Evolutionary conservation across 2,797 vertebrate genomes (phyloP).

Genomic region (Huso huso): DNA sequence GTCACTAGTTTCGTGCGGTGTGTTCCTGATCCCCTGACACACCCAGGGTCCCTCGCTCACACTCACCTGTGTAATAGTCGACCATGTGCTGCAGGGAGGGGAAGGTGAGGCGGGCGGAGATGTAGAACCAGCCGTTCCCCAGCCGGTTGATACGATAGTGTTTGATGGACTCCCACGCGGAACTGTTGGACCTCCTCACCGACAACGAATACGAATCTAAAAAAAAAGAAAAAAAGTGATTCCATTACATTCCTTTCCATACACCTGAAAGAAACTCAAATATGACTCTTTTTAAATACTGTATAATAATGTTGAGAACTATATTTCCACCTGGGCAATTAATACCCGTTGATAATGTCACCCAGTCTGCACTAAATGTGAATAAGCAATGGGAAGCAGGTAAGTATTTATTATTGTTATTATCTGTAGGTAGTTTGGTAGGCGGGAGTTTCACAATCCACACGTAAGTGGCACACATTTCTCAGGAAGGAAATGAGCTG

Average conservation of each 20-base stretch:
- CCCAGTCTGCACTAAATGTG: too few relatives aligned
- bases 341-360: too few relatives aligned
- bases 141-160: constrained; percentile 70
- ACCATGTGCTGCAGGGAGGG: constrained; percentile 66
- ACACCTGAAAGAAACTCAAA: too few relatives aligned
- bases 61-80: constrained; percentile 69
- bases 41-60: background rate
- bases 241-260: too few relatives aligned
- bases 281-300: too few relatives aligned
- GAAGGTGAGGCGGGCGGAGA: constrained; percentile 68
- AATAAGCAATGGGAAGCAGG: too few relatives aligned
- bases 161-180: constrained; percentile 49
- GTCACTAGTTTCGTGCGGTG: background rate
- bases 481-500: constrained; percentile 1
- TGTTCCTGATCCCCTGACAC: background rate
- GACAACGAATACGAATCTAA: constrained; percentile 69
- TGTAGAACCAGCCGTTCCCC: constrained; percentile 73
- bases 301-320: too few relatives aligned
- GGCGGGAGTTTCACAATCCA: too few relatives aligned
- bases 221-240: background rate
- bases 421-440: background rate
- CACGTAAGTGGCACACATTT: background rate
- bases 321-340: too few relatives aligned
- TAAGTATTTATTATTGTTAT: too few relatives aligned
- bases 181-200: constrained; percentile 42